Base-by-base conservation (phyloP, 2,888 invertebrate genomes). In the Apamea sordens region DNA sequence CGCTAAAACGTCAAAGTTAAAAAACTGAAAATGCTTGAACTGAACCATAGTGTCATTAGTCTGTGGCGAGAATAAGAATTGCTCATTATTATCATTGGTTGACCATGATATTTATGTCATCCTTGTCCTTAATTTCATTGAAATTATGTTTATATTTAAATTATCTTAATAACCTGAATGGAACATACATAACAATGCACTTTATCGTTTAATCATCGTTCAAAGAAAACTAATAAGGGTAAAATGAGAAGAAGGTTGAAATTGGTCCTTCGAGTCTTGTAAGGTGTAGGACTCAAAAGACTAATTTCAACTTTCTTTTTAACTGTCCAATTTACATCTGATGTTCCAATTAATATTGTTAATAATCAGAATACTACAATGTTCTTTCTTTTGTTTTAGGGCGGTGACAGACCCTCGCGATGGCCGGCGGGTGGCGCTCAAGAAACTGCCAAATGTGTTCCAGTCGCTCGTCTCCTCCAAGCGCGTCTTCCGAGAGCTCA, bases 401-500 rank as follows among this genome's bases (percentile, higher is more conserved):
- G 99, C 99, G 91, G 99, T 99, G 93, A 99, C 99, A 94, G 99
- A 99, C 97, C 99, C 99, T 44, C 98, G 99, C 92, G 99, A 99
- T 97, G 99, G 99, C 91, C 98, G 99, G 95, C 98, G 99, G 94
- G 99, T 99, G 92, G 99, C 99, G 90, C 98, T 99, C 92, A 99
- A 99, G 97, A 99, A 99, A 97, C 98, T 99, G 98, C 99, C 99
- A 91, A 99, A 99, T 97, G 99, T 99, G 96, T 99, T 99, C 98
- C 99, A 99, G 97, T 99, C 99, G 94, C 98, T 99, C 95, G 99
- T 99, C 93, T 99, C 99, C 93, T 99, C 99, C 95, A 99, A 99
- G 96, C 98, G 99, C 93, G 99, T 99, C 92, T 99, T 99, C 97
- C 98, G 99, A 91, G 99, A 99, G 97, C 98, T 99, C 94, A 99